Conservation (phyloP, 2,888 invertebrate species). For the Aporophyla lueneburgensis region DNA sequence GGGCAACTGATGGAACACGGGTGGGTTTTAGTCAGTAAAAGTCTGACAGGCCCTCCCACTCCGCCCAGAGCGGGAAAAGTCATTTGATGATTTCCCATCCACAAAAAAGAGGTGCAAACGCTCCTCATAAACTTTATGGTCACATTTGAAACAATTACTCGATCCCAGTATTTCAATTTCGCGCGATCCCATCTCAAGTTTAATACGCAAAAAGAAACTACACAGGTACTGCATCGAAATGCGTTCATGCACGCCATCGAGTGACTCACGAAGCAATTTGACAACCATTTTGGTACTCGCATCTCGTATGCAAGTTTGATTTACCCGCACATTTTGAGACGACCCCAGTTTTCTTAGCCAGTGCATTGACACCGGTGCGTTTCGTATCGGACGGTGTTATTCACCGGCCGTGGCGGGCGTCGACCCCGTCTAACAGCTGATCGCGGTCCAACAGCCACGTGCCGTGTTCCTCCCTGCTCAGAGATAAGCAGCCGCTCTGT, state of each 20-base stretch:
- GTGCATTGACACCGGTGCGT: conserved; percentile 76
- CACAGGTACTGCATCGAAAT: conserved; percentile 41
- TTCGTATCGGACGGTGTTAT: conserved; percentile 73
- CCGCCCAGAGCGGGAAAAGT: too few species aligned
- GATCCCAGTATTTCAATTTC: conserved; percentile 18
- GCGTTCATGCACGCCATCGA: conserved; percentile 37
- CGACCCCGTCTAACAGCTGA: conserved; percentile 80
- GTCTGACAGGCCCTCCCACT: too few species aligned
- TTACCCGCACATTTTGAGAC: conserved; percentile 68
- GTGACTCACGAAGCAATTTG: conserved; percentile 64
- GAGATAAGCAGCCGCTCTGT: conserved; percentile 65
- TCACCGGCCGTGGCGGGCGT: conserved; percentile 75
- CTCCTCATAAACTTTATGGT: conserved; percentile 31
- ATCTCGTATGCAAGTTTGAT: conserved; percentile 62
- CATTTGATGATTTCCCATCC: too few species aligned
- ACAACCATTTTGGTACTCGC: conserved; percentile 59
- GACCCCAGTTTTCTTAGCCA: conserved; percentile 66
- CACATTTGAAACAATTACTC: conserved; percentile 39
- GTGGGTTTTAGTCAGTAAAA: too few species aligned
- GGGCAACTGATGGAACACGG: too few species aligned
- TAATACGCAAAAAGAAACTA: conserved; percentile 36
- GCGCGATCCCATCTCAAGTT: conserved; percentile 10
- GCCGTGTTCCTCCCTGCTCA: conserved; percentile 65
- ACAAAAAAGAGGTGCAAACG: conserved; percentile 40
- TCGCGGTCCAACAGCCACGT: conserved; percentile 75